Base-by-base conservation (phyloP, 2,888 invertebrate species). In the Xanthia togata region DNA sequence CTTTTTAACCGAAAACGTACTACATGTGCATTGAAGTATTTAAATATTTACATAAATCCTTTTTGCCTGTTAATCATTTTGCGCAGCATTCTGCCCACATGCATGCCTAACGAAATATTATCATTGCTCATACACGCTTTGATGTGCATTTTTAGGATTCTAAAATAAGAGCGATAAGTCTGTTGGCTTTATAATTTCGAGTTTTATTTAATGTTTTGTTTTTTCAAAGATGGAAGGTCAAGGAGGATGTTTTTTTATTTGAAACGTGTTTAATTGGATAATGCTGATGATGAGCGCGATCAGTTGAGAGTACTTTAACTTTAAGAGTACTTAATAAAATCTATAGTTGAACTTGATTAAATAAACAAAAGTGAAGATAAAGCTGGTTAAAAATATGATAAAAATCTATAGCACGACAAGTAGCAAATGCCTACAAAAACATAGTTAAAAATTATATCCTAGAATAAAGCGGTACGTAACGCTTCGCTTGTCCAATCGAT, bases 71-170 rank as follows among this genome's bases (percentile, higher is more conserved):
- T 59, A 44, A 63, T 71, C n/a, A 68, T 83, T 79, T 83, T 31
- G 64, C 38, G 72, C 12, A 68, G 57, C 14, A 20, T 14, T 41
- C 73, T 55, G 38, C 81, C 81, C 73, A 83, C 84, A 55, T 53
- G 70, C 65, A 70, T 57, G 23, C 23, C 38, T 41, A 31, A 68
- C 78, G 53, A 70, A 84, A 55, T 84, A 53, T 84, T 50, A 79
- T 84, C 59, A 26, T 53, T 59, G 59, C 64, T 69, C 20, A 14
- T 59, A 38, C 69, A 35, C 63, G 57, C 81, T 81, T 81, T 81
- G 81, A 81, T 81, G 84, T 84, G 84, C 84, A 81, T 81, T 84
- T 84, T 79, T 84, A 79, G 38, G 26, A 79, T 72, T 63, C 71
- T 68, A 60, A 59, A 71, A 55, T 59, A n/a, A 79, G 20, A 38